Evolutionary conservation across 2,113 vertebrate genomes (phyloP), one percentile per base, ranked within the genome.

Genomic region (Toxotes jaculatrix): DNA sequence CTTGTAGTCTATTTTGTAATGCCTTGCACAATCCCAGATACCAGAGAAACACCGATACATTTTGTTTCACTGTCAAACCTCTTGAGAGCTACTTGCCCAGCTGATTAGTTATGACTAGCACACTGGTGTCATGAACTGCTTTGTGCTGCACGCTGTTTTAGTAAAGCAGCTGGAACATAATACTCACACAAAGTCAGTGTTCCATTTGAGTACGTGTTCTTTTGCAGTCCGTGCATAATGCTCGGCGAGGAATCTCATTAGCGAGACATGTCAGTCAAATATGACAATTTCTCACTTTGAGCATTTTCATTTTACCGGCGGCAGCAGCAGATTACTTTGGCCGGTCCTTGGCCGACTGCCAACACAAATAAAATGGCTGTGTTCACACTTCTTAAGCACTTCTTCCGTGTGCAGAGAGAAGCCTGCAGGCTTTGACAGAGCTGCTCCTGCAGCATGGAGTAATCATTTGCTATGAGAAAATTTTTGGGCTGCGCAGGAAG

Each of bases 321-420:
- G 67, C 82, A 79, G 76, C 53, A 60, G 82, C 75, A 90, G 80
- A 91, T 90, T 84, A 89, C 73, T 82, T 61, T 74, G 70, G 77
- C 81, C 57, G 38, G 45, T 79, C 61, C 32, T 63, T 92, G 93
- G 91, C 70, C 9, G 68, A 14, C 51, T 61, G 87, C 90, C 94
- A 94, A 85, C 59, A 85, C 85, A 92, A 94, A 91, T 94, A 88
- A 86, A 90, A 85, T 62, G 85, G 73, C 87, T 82, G 86, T 89
- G 89, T 91, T 85, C 81, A 77, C 74, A 86, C 87, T 86, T 87
- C 86, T 87, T 88, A 87, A 87, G 83, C 66, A 74, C 80, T 70
- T 81, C 81, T 70, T 74, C 72, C 31, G 19, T 84, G 75, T 45
- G 57, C 63, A 59, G 69, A 81, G 69, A 79, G 90, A 88, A 82